A percentile compares a stretch with the other conserved stretches of the same genome.
phyloP scores from a whole-genome alignment of 2,888 invertebrate species.

The Lasius platythorax region DNA sequence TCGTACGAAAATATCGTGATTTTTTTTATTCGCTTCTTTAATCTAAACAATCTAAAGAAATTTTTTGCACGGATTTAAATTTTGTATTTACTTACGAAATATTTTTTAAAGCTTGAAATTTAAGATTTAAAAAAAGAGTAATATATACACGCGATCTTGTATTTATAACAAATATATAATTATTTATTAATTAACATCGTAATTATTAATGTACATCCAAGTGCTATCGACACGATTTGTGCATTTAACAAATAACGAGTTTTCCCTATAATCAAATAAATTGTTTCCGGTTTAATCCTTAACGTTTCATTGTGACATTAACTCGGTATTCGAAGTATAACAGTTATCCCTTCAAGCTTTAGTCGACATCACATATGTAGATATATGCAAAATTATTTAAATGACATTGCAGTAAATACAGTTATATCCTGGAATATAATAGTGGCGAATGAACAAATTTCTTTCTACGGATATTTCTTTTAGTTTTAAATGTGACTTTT shows the following conservation, averaged over 20 bases:
- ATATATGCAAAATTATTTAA: slow-evolving; percentile 26
- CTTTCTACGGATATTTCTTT: background rate
- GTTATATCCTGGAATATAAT: background rate
- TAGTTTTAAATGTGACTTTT: background rate
- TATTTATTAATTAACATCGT: background rate
- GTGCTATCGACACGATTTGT: background rate
- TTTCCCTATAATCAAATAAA: background rate
- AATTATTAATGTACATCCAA: background rate
- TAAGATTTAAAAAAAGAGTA: background rate
- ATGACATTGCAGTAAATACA: background rate
- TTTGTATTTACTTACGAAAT: background rate
- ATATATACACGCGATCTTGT: background rate
- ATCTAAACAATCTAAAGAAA: background rate
- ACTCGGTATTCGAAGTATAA: background rate
- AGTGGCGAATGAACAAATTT: background rate
- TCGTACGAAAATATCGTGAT: background rate
- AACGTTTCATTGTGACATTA: background rate
- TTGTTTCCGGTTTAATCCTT: background rate
- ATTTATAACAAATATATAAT: background rate
- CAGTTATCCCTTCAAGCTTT: background rate
- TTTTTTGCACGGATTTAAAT: background rate
- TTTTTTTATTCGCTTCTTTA: background rate
- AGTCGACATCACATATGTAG: background rate
- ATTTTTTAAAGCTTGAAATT: background rate
- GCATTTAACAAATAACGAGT: background rate